Evolutionary conservation across 2,888 invertebrate species (phyloP).

Genomic region (Eustalomyia histrio): DNA sequence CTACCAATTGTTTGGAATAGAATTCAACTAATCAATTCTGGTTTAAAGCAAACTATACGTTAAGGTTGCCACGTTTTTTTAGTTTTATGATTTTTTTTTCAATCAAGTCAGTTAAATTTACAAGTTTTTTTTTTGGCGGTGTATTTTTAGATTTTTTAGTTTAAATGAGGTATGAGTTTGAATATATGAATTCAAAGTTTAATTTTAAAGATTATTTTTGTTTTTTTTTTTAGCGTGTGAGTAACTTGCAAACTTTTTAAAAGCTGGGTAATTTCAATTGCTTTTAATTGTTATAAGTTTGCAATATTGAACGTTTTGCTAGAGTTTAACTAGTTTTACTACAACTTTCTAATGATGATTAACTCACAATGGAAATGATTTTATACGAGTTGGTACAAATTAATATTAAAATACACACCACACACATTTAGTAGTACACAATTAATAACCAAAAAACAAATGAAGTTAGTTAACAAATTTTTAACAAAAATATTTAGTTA

Average conservation of each 20-base stretch:
- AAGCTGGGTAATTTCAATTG: slow-evolving; percentile 65
- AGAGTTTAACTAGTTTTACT: slow-evolving; percentile 79
- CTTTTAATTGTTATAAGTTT: slow-evolving; percentile 75
- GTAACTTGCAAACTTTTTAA: slow-evolving; percentile 46
- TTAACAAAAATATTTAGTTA: slow-evolving; percentile 12
- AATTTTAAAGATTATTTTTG: slow-evolving; percentile 33
- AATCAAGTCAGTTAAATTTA: no score
- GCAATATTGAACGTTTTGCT: slow-evolving; percentile 77
- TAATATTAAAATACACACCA: slow-evolving; percentile 22
- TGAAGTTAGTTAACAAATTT: not conserved
- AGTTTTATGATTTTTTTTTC: not conserved
- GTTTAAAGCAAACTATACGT: slow-evolving; percentile 73
- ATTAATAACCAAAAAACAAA: not conserved
- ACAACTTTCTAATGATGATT: slow-evolving; percentile 77
- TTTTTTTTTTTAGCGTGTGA: slow-evolving; percentile 43
- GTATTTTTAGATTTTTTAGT: slow-evolving; percentile 11
- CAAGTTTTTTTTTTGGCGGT: slow-evolving; percentile 10
- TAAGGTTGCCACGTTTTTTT: slow-evolving; percentile 42
- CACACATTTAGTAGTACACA: slow-evolving; percentile 17
- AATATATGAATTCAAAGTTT: not conserved
- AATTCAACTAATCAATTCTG: slow-evolving; percentile 80
- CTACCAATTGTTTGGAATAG: slow-evolving; percentile 81
- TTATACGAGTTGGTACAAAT: no score
- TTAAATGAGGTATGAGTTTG: slow-evolving; percentile 28
- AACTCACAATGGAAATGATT: slow-evolving; percentile 17